These are phyloP conservation scores for Sphenopsis melanotis DNA, from an alignment of 2,797 vertebrate genomes.

Conservation along the genomic window DNA sequence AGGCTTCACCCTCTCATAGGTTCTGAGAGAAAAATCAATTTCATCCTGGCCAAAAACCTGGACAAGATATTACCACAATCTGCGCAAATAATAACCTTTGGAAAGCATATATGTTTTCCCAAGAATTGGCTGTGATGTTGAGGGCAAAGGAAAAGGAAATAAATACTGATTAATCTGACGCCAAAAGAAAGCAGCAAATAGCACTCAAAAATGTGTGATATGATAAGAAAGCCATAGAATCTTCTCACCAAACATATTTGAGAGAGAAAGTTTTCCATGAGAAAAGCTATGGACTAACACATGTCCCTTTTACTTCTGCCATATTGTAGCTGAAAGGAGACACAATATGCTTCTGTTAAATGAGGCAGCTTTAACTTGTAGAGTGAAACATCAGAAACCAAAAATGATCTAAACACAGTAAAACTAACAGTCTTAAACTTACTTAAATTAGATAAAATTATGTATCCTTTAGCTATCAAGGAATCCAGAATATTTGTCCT, in stretches of 20 bases:
- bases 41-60: neutral
- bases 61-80: neutral
- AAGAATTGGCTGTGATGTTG: neutral
- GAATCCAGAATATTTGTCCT: neutral
- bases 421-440: neutral
- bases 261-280: neutral
- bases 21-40: neutral
- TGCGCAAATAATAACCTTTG: neutral
- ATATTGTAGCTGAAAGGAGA: neutral
- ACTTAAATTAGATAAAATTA: neutral
- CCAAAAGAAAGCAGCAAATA: neutral
- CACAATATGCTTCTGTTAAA: neutral
- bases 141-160: neutral
- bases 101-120: neutral
- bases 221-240: neutral
- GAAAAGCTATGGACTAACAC: neutral
- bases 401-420: neutral
- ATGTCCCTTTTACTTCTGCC: neutral
- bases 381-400: conserved; percentile 3
- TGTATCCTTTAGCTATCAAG: neutral
- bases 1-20: fast-evolving
- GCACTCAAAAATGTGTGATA: neutral
- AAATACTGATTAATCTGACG: neutral
- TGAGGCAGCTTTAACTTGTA: neutral
- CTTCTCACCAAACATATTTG: neutral